Conservation (phyloP, 2,888 invertebrate genomes). For the Homarus gammarus region DNA sequence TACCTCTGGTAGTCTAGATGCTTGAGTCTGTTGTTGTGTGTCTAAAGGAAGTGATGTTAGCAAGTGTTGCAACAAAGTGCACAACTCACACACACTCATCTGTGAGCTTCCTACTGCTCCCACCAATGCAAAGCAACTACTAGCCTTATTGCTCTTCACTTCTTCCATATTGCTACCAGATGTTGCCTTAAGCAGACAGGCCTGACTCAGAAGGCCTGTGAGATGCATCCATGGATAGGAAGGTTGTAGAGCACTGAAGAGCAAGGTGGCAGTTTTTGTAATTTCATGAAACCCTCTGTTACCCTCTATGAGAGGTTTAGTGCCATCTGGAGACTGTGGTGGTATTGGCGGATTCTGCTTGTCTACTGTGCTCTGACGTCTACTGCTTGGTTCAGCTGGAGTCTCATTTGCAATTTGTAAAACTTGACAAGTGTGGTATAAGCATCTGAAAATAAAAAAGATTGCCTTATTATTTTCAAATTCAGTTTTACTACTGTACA, state of each 20-base stretch:
- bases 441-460: slow-evolving; percentile 72
- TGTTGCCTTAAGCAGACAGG: slow-evolving; percentile 45
- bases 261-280: slow-evolving; percentile 89
- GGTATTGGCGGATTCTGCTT: slow-evolving; percentile 33
- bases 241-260: slow-evolving; percentile 91
- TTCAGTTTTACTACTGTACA: too few relatives aligned
- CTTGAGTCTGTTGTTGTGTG: slow-evolving; percentile 74
- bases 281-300: slow-evolving; percentile 83
- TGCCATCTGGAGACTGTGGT: slow-evolving; percentile 37
- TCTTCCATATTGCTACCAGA: neutral
- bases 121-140: slow-evolving; percentile 9
- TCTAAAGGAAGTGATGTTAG: slow-evolving; percentile 76
- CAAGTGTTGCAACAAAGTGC: slow-evolving; percentile 76
- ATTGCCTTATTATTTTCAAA: too few relatives aligned
- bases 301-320: slow-evolving; percentile 43
- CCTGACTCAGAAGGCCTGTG: slow-evolving; percentile 50
- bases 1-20: slow-evolving; percentile 68
- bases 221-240: slow-evolving; percentile 87
- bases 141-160: neutral
- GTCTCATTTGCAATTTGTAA: slow-evolving; percentile 45
- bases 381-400: slow-evolving; percentile 40
- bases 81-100: slow-evolving; percentile 70
- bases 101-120: slow-evolving; percentile 54
- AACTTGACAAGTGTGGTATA: slow-evolving; percentile 73
- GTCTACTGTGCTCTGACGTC: slow-evolving; percentile 53